A percentile compares a stretch with the other conserved stretches of the same genome.
Conservation (phyloP, 2,797 vertebrate genomes). For the Phataginus tetradactyla region DNA sequence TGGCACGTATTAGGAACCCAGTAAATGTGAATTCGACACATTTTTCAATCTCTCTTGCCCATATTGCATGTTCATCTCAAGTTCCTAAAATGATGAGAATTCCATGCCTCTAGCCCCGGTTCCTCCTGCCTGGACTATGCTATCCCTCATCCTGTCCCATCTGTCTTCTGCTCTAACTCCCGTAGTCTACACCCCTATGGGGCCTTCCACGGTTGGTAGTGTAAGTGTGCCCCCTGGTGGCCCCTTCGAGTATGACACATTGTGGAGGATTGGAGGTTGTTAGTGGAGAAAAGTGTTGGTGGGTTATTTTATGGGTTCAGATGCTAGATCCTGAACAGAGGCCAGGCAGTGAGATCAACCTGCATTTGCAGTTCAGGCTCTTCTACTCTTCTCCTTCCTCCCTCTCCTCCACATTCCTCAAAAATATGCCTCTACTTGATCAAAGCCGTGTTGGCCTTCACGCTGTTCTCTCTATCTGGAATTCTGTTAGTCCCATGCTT, state of each 20-base stretch:
- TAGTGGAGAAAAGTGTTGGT: neutral
- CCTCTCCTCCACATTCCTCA: rapidly evolving
- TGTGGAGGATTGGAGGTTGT: neutral
- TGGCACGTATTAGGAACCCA: neutral
- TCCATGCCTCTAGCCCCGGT: neutral
- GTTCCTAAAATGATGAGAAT: neutral
- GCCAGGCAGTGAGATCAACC: neutral
- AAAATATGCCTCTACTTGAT: neutral
- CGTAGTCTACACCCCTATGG: neutral
- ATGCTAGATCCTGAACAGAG: no score
- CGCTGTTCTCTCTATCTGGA: neutral
- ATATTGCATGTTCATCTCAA: neutral
- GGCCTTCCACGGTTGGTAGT: neutral
- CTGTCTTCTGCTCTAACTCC: neutral
- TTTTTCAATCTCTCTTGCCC: neutral
- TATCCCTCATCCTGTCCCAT: rapidly evolving
- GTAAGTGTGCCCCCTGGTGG: conserved; percentile 67
- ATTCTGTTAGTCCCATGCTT: neutral
- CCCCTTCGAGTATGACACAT: neutral
- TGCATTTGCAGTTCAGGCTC: neutral
- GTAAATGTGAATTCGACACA: neutral
- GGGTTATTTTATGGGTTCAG: neutral
- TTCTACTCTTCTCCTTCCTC: neutral
- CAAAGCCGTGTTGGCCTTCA: rapidly evolving
- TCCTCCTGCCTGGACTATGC: neutral